These are phyloP conservation scores for Leptoclinus maculatus DNA, from an alignment of 2,797 vertebrate genomes.

Conservation along the genomic window DNA sequence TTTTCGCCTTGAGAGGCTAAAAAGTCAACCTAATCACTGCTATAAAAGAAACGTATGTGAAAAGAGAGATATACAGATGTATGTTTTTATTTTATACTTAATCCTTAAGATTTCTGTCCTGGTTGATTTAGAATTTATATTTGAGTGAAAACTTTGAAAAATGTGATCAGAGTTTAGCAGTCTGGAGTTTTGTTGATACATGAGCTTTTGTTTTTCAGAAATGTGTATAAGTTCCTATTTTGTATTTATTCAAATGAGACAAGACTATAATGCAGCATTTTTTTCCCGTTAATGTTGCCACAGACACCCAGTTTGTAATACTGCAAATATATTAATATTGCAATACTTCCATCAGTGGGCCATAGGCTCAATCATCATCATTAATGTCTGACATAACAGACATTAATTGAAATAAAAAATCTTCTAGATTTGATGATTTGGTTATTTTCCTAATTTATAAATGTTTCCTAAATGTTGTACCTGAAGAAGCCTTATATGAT, in stretches of 20 bases:
- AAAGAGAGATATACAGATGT: not conserved
- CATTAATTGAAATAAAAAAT: too few relatives aligned
- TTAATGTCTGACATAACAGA: too few relatives aligned
- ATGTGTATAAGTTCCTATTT: not conserved
- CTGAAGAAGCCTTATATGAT: not conserved
- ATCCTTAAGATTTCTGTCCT: not conserved
- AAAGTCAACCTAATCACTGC: not conserved
- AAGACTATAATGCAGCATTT: not conserved
- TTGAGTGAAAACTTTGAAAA: not conserved
- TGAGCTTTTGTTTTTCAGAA: not conserved
- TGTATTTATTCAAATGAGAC: not conserved
- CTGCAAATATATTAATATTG: too few relatives aligned
- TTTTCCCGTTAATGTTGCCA: too few relatives aligned
- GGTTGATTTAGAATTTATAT: not conserved
- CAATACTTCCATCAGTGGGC: too few relatives aligned
- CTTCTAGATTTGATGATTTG: too few relatives aligned
- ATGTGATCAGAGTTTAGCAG: not conserved
- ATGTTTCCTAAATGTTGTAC: not conserved
- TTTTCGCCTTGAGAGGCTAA: not conserved
- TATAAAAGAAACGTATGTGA: not conserved
- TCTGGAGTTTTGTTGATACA: too few relatives aligned
- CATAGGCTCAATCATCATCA: too few relatives aligned
- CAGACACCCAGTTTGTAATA: too few relatives aligned
- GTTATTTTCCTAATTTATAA: not conserved
- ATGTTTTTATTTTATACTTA: not conserved